A percentile compares a stretch with the other conserved stretches of the same genome.
Evolutionary conservation across 2,113 vertebrate species (phyloP).

Genomic region (Vulpes vulpes): DNA sequence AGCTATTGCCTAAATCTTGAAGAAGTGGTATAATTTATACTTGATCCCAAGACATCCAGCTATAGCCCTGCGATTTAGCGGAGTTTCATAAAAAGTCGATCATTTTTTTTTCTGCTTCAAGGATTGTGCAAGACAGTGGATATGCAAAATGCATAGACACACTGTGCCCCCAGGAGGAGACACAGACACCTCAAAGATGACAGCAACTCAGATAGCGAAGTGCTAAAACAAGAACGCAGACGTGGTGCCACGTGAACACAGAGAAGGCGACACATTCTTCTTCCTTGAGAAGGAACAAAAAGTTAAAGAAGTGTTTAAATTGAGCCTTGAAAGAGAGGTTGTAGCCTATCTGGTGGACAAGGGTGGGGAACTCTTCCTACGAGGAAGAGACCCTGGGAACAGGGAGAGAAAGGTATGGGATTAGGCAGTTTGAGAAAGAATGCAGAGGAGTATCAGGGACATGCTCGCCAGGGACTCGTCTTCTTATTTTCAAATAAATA

Average conservation of each 20-base stretch:
- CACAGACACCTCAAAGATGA: not conserved
- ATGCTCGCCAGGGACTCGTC: not conserved
- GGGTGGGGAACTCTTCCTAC: not conserved
- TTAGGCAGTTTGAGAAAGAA: not conserved
- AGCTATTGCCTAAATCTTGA: not conserved
- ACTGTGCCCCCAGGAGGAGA: not conserved
- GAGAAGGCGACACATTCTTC: not conserved
- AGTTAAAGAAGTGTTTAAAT: not conserved
- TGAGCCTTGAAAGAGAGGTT: not conserved
- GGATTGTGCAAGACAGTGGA: not conserved
- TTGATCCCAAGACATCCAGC: not conserved
- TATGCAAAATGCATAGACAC: not conserved
- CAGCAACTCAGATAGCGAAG: not conserved
- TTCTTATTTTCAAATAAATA: not conserved
- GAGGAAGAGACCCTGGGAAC: not conserved
- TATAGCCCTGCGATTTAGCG: not conserved
- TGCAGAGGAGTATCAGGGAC: not conserved
- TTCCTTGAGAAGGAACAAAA: not conserved
- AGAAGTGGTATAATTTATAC: not conserved
- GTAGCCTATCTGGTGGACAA: not conserved
- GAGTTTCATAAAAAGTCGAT: not conserved
- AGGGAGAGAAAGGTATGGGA: not conserved
- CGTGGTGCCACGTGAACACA: not conserved
- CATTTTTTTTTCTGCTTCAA: not conserved
- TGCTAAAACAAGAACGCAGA: not conserved